Evolutionary conservation across 2,113 vertebrate species (phyloP).

Genomic region (Eurystomus gularis): DNA sequence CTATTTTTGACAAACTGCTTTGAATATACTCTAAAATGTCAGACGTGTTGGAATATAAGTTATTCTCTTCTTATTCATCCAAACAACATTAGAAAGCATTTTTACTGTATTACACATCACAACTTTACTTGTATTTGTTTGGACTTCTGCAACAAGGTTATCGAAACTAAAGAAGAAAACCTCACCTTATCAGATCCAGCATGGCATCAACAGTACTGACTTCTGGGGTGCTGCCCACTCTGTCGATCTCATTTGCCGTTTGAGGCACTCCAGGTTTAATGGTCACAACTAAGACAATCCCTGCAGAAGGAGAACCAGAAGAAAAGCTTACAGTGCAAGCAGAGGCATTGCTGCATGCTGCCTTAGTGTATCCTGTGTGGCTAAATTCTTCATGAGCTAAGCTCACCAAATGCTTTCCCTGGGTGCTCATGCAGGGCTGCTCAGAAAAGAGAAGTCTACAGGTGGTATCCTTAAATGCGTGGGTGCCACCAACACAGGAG

Average conservation of each 20-base stretch:
- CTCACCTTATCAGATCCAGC: conserved; percentile 93
- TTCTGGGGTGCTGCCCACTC: conserved; percentile 86
- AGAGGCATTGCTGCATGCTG: neutral
- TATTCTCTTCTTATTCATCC: neutral
- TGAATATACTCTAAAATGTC: neutral
- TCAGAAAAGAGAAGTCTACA: neutral
- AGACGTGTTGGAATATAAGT: neutral
- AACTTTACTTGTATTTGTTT: neutral
- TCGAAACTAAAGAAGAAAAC: neutral
- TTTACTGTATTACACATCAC: neutral
- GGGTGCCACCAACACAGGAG: neutral
- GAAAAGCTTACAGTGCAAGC: neutral
- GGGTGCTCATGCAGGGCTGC: neutral
- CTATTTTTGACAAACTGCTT: neutral
- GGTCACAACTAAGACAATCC: conserved; percentile 90
- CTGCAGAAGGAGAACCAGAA: conserved; percentile 65
- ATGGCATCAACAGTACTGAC: conserved; percentile 92
- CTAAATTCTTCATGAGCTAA: neutral
- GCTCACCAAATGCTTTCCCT: neutral
- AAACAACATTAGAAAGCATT: neutral
- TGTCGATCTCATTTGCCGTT: conserved; percentile 82
- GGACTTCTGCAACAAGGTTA: neutral
- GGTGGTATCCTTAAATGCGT: neutral
- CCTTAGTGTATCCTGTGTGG: neutral
- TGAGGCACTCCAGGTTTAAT: conserved; percentile 94